Evolutionary conservation across 2,888 invertebrate species (phyloP).

Genomic region (Quadroppia sp.): DNA sequence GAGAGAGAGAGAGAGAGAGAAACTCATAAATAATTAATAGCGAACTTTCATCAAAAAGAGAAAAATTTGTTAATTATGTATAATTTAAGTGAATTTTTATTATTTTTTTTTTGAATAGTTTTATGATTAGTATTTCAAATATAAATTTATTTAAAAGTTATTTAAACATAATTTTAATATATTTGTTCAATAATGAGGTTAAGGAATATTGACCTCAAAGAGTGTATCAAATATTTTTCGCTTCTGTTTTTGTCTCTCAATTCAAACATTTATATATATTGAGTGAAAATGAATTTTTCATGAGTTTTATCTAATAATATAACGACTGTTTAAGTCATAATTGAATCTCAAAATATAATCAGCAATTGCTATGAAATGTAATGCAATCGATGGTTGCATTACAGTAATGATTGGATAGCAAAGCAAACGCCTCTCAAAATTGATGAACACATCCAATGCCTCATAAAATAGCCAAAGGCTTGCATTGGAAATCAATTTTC

Average conservation of each 20-base stretch:
- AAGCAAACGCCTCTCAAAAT: not conserved
- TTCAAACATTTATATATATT: not conserved
- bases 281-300: conserved; percentile 15
- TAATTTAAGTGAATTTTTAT: no score
- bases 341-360: not conserved
- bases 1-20: no score
- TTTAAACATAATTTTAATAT: no score
- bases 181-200: not conserved
- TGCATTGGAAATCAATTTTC: not conserved
- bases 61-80: no score
- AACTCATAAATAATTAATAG: no score
- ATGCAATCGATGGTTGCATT: not conserved
- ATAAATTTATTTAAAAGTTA: no score
- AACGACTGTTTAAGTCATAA: not conserved
- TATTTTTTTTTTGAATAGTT: no score
- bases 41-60: no score
- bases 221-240: not conserved
- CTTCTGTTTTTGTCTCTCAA: conserved; percentile 1
- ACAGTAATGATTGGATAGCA: not conserved
- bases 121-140: no score
- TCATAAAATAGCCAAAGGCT: conserved; percentile 28
- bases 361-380: not conserved
- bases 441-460: conserved; percentile 16
- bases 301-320: not conserved
- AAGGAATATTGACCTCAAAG: not conserved